These are phyloP conservation scores for Zoanthus sociatus DNA, from an alignment of 92 coral and sea anemone genomes.

Conservation along the genomic window DNA sequence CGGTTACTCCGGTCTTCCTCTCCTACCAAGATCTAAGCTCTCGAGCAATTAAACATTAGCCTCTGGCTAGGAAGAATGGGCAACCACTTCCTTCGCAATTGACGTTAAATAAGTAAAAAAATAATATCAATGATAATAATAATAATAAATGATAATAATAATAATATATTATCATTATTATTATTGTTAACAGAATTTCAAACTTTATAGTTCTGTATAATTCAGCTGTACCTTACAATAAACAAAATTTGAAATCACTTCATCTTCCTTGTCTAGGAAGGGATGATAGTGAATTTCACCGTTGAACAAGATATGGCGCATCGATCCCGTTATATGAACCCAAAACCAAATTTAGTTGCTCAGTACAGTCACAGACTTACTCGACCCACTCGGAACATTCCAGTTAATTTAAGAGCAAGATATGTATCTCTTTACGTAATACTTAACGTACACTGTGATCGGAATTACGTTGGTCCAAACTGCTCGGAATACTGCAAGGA, in stretches of 20 bases:
- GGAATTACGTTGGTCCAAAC: constrained; percentile 19
- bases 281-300: constrained; percentile 18
- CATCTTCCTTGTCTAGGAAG: background rate
- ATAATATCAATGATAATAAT: no score
- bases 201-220: no score
- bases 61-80: no score
- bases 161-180: no score
- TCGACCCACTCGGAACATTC: constrained; percentile 18
- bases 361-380: background rate
- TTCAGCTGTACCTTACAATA: no score
- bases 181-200: no score
- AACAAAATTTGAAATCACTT: background rate
- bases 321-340: background rate
- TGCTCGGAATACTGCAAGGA: constrained; percentile 12
- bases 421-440: constrained; percentile 1
- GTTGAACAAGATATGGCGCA: background rate
- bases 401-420: background rate
- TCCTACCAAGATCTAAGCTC: no score
- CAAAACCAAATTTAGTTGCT: background rate
- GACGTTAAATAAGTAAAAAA: no score
- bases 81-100: no score
- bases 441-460: constrained; percentile 30
- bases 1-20: no score
- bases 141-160: no score
- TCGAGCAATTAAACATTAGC: no score